These are phyloP conservation scores for Xylocampa areola DNA, from an alignment of 2,888 invertebrate genomes.

Conservation along the genomic window DNA sequence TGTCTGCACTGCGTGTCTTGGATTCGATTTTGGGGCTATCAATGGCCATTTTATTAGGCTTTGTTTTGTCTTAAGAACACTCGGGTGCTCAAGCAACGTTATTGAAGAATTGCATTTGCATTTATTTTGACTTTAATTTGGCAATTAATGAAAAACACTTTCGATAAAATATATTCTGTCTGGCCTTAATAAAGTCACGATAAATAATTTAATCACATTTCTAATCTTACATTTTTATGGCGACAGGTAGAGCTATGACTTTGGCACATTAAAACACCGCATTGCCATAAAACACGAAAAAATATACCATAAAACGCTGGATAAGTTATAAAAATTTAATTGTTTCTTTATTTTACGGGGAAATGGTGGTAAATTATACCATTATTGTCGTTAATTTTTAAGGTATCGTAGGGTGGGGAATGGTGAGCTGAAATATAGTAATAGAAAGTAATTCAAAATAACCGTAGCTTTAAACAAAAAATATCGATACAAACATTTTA, in stretches of 20 bases:
- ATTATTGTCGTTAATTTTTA: conserved; percentile 13
- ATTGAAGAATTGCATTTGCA: too few species aligned
- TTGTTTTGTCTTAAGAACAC: too few species aligned
- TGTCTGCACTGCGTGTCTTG: too few species aligned
- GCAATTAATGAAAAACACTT: not conserved
- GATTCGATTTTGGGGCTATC: too few species aligned
- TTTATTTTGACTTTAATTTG: too few species aligned
- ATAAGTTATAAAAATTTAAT: conserved; percentile 52
- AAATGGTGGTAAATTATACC: conserved; percentile 31
- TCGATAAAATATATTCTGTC: conserved; percentile 1
- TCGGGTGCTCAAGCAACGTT: too few species aligned
- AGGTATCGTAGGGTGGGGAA: not conserved
- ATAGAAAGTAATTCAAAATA: too few species aligned
- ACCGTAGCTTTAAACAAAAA: too few species aligned
- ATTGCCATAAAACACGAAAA: conserved; percentile 54
- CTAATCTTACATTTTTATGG: conserved; percentile 54
- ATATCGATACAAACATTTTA: too few species aligned
- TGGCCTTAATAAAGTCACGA: conserved; percentile 18
- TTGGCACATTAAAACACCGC: conserved; percentile 57
- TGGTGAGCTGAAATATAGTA: not conserved
- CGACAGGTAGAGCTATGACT: conserved; percentile 47
- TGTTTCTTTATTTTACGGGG: conserved; percentile 40
- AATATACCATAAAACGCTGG: conserved; percentile 44
- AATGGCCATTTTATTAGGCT: too few species aligned
- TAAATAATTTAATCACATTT: conserved; percentile 50